Evolutionary conservation across 2,797 vertebrate genomes (phyloP).

Genomic region (Gobionotothen gibberifrons): DNA sequence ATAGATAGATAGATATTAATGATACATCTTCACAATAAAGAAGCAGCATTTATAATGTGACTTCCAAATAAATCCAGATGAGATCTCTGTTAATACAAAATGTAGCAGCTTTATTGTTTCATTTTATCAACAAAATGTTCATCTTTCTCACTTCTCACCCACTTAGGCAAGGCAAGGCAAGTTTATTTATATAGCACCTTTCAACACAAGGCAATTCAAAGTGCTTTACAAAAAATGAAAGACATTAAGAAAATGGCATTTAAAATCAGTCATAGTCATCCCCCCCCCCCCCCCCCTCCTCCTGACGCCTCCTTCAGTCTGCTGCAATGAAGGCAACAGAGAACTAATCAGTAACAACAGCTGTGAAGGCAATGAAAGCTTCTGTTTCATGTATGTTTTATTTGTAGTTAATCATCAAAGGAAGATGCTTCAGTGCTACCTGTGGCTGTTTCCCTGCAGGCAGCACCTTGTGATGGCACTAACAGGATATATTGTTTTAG

Average conservation of each 20-base stretch:
- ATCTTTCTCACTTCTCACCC: slow-evolving; percentile 24
- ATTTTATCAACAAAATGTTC: slow-evolving; percentile 9
- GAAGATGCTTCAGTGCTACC: not conserved
- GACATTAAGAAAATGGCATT: too few relatives aligned
- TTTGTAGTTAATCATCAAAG: not conserved
- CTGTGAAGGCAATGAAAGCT: not conserved
- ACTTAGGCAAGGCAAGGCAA: too few relatives aligned
- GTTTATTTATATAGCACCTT: too few relatives aligned
- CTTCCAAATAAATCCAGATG: not conserved
- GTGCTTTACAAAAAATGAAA: too few relatives aligned
- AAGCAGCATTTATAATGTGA: not conserved
- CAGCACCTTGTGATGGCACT: not conserved
- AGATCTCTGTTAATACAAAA: not conserved
- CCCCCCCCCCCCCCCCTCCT: slow-evolving; percentile 41
- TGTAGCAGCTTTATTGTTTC: not conserved
- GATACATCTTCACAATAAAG: not conserved
- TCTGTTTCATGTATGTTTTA: not conserved
- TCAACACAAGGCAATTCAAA: too few relatives aligned
- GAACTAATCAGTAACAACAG: slow-evolving; percentile 10
- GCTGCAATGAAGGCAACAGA: slow-evolving; percentile 7
- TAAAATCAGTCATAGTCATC: too few relatives aligned
- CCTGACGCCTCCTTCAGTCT: slow-evolving; percentile 25
- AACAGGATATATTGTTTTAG: slow-evolving; percentile 9
- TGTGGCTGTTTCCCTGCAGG: slow-evolving; percentile 1
- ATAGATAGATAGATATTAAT: not conserved